Conservation (phyloP, 2,797 vertebrate species). For the Borostomias antarcticus region DNA sequence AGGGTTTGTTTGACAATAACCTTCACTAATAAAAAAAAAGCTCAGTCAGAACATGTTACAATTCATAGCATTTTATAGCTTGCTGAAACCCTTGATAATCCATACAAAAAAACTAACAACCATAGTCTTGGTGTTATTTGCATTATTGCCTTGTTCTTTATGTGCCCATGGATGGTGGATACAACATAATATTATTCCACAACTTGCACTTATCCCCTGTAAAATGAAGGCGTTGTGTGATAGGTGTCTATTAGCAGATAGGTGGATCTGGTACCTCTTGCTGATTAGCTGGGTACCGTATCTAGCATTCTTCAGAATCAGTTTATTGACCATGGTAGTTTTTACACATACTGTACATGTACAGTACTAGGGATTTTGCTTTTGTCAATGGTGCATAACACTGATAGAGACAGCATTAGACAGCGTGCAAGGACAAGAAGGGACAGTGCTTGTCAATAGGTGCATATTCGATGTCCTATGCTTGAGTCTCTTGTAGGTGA, state of each 20-base stretch:
- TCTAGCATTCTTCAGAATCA: no score
- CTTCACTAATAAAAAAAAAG: conserved; percentile 9
- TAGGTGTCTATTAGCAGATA: not conserved
- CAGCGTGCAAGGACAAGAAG: no score
- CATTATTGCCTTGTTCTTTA: not conserved
- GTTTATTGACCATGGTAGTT: no score
- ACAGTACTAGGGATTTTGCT: no score
- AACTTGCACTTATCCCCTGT: not conserved
- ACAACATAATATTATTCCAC: not conserved
- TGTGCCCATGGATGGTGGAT: not conserved
- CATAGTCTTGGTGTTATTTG: not conserved
- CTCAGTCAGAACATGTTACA: conserved; percentile 8
- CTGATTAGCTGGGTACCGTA: no score
- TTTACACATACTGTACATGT: no score
- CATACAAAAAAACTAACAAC: not conserved
- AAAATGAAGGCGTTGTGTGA: not conserved
- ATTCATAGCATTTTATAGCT: not conserved
- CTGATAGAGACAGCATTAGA: no score
- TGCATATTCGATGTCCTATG: not conserved
- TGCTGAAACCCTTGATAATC: conserved; percentile 23
- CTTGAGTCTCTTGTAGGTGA: not conserved
- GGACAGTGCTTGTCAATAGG: no score
- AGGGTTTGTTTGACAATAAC: no score
- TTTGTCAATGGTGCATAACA: no score
- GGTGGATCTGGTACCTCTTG: not conserved